Evolutionary conservation across 2,113 vertebrate species (phyloP).

Genomic region (Ochotona princeps): DNA sequence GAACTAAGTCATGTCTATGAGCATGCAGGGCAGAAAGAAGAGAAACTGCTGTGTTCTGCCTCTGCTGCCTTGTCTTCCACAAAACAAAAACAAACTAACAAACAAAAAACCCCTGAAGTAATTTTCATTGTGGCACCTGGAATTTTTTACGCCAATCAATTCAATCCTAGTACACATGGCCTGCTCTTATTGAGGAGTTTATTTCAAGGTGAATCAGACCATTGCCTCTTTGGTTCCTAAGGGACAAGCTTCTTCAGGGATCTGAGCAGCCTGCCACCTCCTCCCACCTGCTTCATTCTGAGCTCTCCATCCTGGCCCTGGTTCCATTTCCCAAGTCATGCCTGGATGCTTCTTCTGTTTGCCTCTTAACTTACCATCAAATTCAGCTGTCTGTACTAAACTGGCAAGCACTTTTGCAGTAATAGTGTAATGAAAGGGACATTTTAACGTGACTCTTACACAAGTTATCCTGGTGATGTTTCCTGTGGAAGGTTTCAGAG

Average conservation of each 20-base stretch:
- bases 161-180: too few relatives aligned
- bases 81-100: not conserved
- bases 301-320: too few relatives aligned
- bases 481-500: not conserved
- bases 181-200: not conserved
- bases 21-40: not conserved
- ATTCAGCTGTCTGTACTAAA: not conserved
- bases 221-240: not conserved
- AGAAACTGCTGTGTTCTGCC: not conserved
- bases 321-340: not conserved
- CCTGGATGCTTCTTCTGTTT: not conserved
- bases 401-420: not conserved
- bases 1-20: not conserved
- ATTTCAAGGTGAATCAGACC: too few relatives aligned
- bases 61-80: not conserved
- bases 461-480: not conserved
- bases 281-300: too few relatives aligned
- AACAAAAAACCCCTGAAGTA: not conserved
- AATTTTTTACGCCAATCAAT: not conserved
- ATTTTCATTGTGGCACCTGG: not conserved
- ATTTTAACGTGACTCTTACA: rapidly evolving
- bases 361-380: too few relatives aligned
- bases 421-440: not conserved
- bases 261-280: not conserved
- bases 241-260: not conserved